Evolutionary conservation across 2,797 vertebrate species (phyloP), one percentile per base, ranked within the genome.

Genomic region (Galago senegalensis): DNA sequence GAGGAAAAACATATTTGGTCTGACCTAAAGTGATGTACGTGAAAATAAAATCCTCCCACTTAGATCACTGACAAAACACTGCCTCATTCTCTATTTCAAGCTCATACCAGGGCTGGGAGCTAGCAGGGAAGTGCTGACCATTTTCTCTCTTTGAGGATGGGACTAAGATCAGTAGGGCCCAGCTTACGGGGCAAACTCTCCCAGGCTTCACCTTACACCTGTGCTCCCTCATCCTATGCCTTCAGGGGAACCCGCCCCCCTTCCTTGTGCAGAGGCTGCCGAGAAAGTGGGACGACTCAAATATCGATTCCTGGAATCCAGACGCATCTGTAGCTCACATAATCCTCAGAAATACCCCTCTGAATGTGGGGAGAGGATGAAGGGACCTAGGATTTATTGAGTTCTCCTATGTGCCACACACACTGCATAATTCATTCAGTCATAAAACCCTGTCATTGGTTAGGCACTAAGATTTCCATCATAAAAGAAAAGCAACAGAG

Each of bases 11-110:
- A 58, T 25, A 17, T 16, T 61, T 87, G 9, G 4, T 79, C 61
- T 76, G 31, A 83, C 93, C 72, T 65, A 88, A 83, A 88, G 87
- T 70, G 20, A 58, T 31, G 82, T n/a, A 21, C 61, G 91, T 27
- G 34, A 58, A 92, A 91, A 93, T 40, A 87, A 96, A 90, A 73
- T 40, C 7, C 31, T 91, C 43, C 60, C 20, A 65, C n/a, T 37
- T 53, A 29, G 58, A 79, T 65, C 40, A 23, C 31, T 73, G 16
- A 73, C 69, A 94, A 93, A 72, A 12, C 7, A 20, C 0, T 27
- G 8, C 11, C 43, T 82, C 60, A 7, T 75, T 72, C 58, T 81
- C 56, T 29, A 7, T 93, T 89, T 58, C 34, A 56, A 53, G n/a
- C 17, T 72, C 53, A 53, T 12, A 20, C 7, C 34, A 43, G 13